These are phyloP conservation scores for Enteromius unitaeniatus DNA, from an alignment of 2,797 vertebrate genomes.

Conservation along the genomic window DNA sequence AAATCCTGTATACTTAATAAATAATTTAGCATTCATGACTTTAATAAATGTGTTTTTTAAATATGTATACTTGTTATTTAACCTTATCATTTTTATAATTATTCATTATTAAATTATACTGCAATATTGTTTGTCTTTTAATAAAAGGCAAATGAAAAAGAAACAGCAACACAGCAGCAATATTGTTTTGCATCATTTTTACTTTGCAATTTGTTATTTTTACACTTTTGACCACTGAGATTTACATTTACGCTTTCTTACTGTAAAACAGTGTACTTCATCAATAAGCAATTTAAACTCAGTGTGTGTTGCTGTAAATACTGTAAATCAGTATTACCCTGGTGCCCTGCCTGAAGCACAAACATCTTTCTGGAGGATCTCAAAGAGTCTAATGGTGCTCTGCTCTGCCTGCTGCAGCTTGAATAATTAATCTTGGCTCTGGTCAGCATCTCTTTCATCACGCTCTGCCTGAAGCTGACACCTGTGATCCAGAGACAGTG, in stretches of 20 bases:
- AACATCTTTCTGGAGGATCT: background rate
- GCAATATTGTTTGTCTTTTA: background rate
- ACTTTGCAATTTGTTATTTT: too few relatives aligned
- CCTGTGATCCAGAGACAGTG: constrained; percentile 66
- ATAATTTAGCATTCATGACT: background rate
- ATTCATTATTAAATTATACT: background rate
- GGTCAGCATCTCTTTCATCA: constrained; percentile 70
- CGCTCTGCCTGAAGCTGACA: constrained; percentile 66
- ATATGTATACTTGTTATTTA: background rate
- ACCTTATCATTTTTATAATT: background rate
- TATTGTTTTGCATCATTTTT: background rate
- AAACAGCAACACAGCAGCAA: background rate
- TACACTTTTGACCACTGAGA: too few relatives aligned
- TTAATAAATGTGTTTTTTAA: too few relatives aligned
- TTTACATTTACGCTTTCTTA: background rate
- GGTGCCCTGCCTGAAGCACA: background rate
- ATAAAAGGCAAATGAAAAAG: constrained; percentile 24
- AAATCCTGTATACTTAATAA: background rate
- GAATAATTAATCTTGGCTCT: constrained; percentile 77
- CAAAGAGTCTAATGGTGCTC: background rate
- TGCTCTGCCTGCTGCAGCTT: constrained; percentile 67
- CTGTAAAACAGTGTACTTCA: background rate
- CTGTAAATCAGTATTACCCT: background rate
- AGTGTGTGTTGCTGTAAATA: background rate
- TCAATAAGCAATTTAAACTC: background rate